phyloP scores from a whole-genome alignment of 2,888 invertebrate species.

The Thereva nobilitata region DNA sequence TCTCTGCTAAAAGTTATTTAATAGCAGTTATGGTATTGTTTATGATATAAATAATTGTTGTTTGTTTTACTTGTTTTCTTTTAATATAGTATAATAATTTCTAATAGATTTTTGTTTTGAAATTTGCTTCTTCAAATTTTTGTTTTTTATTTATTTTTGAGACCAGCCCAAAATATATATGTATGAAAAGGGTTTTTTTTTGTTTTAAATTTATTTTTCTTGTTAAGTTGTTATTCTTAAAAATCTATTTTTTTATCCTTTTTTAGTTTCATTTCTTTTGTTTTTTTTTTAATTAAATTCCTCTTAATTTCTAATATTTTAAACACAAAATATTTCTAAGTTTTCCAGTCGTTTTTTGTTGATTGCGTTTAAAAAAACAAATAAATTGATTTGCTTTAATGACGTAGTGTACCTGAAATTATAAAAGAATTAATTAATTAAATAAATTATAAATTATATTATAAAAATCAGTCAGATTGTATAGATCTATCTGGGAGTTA shows the following conservation, averaged over 20 bases:
- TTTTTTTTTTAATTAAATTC: slow-evolving; percentile 6
- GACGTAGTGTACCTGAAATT: slow-evolving; percentile 42
- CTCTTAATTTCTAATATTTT: neutral
- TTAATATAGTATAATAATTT: slow-evolving; percentile 19
- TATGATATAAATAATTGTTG: too few relatives aligned
- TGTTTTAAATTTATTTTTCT: slow-evolving; percentile 30
- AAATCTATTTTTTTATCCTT: slow-evolving; percentile 23
- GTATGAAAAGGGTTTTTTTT: slow-evolving; percentile 37
- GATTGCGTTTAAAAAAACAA: slow-evolving; percentile 38
- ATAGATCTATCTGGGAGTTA: too few relatives aligned
- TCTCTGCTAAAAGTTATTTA: too few relatives aligned
- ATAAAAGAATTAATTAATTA: slow-evolving; percentile 25
- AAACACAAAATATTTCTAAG: slow-evolving; percentile 40
- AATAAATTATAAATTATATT: too few relatives aligned
- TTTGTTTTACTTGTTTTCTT: slow-evolving; percentile 14
- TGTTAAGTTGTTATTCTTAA: slow-evolving; percentile 26
- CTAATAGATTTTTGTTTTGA: slow-evolving; percentile 1
- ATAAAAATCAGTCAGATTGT: too few relatives aligned
- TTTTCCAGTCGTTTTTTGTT: slow-evolving; percentile 40
- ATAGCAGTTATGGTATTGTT: too few relatives aligned
- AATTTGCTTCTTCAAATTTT: neutral
- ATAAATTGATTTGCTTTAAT: slow-evolving; percentile 32
- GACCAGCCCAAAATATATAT: slow-evolving; percentile 40
- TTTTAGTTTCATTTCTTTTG: slow-evolving; percentile 29
- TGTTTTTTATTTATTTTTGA: slow-evolving; percentile 34